Base-by-base conservation (phyloP, 2,113 vertebrate genomes). In the Gnathonemus echidnorhynchus region DNA sequence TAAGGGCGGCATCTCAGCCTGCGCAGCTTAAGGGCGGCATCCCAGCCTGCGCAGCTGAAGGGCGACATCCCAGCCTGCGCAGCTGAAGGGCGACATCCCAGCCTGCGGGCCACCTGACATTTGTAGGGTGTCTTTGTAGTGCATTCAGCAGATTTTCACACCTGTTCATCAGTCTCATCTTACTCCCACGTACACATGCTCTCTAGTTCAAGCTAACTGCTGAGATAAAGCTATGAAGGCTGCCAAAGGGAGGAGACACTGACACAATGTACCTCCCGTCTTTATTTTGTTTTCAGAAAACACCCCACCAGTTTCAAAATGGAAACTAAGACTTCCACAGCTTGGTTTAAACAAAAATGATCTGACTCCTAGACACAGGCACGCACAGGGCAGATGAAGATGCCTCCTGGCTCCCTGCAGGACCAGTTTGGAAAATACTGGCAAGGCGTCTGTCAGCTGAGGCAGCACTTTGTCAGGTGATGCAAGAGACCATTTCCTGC, bases 311-410 rank as follows among this genome's bases (percentile, higher is more conserved):
- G 56, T 87, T 90, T 89, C 77, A 66, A 24, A 66, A 50, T 21
- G 56, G 85, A 87, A 90, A 90, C 85, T 62, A 77, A 87, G 89
- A 70, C 85, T 66, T 77, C 62, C 89, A 88, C 89, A 90, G 86
- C 58, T 87, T 56, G 58, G 31, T 24, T 50, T 17, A 90, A 49
- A 56, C 53, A 53, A 48, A 48, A 10, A 58, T n/a, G 19, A 62
- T 39, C 35, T 24, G 89, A 45, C 39, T 90, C 83, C 27, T 15
- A 74, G 21, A 46, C 84, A 50, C 52, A 87, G 84, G 24, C 19
- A 58, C 46, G 1, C 77, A 42, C 89, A 87, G 58, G 84, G 27
- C 66, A 89, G 35, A 21, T 77, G 46, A 31, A 88, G 87, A 35
- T 8, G 35, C 46, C 39, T 46, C 24, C n/a, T 39, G 53, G 17